These are phyloP conservation scores for Ondatra zibethicus DNA, from an alignment of 2,113 vertebrate genomes.

Conservation along the genomic window DNA sequence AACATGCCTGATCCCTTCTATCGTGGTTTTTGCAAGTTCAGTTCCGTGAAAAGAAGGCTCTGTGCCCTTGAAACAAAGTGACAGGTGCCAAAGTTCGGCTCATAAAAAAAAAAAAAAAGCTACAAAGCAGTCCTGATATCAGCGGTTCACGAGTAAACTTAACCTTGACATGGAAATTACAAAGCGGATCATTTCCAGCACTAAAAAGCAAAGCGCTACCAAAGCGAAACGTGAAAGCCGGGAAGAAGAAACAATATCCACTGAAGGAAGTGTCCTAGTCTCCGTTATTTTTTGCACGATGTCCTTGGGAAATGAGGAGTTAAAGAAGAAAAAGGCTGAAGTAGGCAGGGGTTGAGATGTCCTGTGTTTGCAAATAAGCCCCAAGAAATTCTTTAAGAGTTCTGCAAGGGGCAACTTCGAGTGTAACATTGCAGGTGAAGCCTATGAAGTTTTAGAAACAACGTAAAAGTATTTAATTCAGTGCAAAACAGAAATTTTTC, in stretches of 20 bases:
- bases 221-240: background rate
- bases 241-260: background rate
- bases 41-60: background rate
- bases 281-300: background rate
- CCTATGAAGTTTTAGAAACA: conserved; percentile 12
- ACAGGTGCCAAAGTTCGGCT: background rate
- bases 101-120: background rate
- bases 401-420: conserved; percentile 13
- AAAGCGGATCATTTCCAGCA: background rate
- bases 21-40: conserved; percentile 45
- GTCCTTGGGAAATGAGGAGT: background rate
- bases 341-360: background rate
- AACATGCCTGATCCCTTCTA: background rate
- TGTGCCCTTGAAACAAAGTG: background rate
- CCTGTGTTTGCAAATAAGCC: background rate
- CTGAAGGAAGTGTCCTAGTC: background rate
- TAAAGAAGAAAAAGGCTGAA: background rate
- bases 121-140: background rate
- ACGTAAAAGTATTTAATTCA: conserved; percentile 24
- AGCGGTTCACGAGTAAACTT: background rate
- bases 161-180: background rate
- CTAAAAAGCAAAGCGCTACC: background rate
- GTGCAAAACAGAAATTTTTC: background rate
- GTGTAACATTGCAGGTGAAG: conserved; percentile 44
- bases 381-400: conserved; percentile 27